Evolutionary conservation across 64 coral and sea anemone species (phyloP), one percentile per base, ranked within the genome.

Genomic region (Montipora foliosa): DNA sequence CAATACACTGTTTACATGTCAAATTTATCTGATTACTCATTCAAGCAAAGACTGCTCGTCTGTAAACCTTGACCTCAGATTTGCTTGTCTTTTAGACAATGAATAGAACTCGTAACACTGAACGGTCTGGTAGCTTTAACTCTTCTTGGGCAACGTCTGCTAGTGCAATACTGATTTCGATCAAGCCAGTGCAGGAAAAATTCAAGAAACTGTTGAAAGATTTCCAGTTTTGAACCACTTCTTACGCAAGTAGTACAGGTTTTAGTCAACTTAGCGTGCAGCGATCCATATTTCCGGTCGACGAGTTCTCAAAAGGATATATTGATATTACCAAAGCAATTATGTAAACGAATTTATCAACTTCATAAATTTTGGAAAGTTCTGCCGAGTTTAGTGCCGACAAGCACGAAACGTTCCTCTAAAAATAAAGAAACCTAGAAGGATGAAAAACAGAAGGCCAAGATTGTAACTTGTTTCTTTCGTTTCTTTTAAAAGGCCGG

Each of bases 21-120:
- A 3, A 46, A 5, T 83, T 47, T 12, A 50, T 62, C 80, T 21
- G 60, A n/a, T 71, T 37, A 71, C 49, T 67, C n/a, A 50, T 45
- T 50, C 64, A 86, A 86, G 81, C 81, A 60, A 15, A 10, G 47
- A 68, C 29, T 82, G 12, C 29, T 68, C 64, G 66, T 70, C 45
- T 21, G 20, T 49, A 67, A 50, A 67, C 67, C 37, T 20, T 72
- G 82, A 70, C 64, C 45, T 20, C 8, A 70, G 17, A 24, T 17
- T 50, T 12, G 11, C 44, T 20, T 47, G 47, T 24, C 44, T 29
- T 62, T 52, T 82, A 37, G 55, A 25, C 55, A 13, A 58, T 24
- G 13, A 19, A 21, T 57, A 21, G 9, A 20, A 52, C 8, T 58
- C 8, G 4, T 64, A 64, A 16, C 61, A 57, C 11, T 37, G 37